Evolutionary conservation across 2,113 vertebrate genomes (phyloP), one percentile per base, ranked within the genome.

Genomic region (Apodemus speciosus): DNA sequence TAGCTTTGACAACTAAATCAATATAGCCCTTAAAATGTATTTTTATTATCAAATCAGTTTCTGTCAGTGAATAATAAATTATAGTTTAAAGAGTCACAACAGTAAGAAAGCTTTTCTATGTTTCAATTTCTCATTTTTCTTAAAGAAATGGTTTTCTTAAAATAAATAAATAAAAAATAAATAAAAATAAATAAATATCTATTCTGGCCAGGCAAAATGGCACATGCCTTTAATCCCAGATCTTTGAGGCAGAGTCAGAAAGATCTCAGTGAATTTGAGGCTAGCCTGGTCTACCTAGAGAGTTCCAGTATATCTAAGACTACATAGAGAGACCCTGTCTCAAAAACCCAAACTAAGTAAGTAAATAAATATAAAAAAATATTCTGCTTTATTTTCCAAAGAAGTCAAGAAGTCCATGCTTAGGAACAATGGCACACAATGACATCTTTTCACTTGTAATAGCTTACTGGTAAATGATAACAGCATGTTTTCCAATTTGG

Each of bases 1-100:
- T 16, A 76, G 3, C 75, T 88, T 83, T 81, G 27, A 72, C 89
- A 23, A 68, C 9, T 43, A 27, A 62, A 27, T 66, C 64, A 62
- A 13, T 16, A 91, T 13, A 21, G 51, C 16, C 69, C 66, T 15
- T 51, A 49, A 13, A 77, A 56, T 69, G 49, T 27, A 23, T 87
- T 87, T 92, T 90, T 58, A 64, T 51, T 81, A 87, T 25, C 58
- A 92, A 91, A 93, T 79, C 16, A 62, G 49, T 91, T 94, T 89
- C 38, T 92, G 10, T 85, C 20, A 66, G 83, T 80, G 43, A 90
- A 77, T 86, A 79, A 66, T 66, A 66, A 25, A 27, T 62, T 88
- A 64, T 62, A 72, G 35, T 68, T 80, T 71, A 40, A 75, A 92
- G 85, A 81, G 49, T 58, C 13, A 76, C 60, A 6, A 0, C 11